phyloP scores from a whole-genome alignment of 2,797 vertebrate species.

The Microchirus variegatus region DNA sequence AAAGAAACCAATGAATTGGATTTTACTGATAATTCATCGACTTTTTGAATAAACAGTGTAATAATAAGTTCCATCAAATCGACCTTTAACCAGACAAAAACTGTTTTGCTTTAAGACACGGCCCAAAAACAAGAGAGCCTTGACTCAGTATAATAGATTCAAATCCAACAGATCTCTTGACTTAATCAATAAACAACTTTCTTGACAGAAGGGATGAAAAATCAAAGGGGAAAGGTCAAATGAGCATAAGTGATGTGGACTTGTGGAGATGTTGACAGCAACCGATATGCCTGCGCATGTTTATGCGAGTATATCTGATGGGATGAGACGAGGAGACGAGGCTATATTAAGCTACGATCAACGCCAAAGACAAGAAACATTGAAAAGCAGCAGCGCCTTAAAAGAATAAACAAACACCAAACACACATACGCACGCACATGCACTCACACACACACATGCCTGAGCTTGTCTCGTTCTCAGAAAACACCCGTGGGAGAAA shows the following conservation, averaged over 20 bases:
- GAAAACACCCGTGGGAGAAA: slow-evolving; percentile 54
- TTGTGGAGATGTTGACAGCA: too few species aligned
- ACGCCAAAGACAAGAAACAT: slow-evolving; percentile 16
- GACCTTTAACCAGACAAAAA: slow-evolving; percentile 26
- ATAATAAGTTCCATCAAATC: slow-evolving; percentile 14
- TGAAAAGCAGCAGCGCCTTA: slow-evolving; percentile 28
- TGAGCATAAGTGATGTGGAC: slow-evolving; percentile 8
- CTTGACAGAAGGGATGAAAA: slow-evolving; percentile 12
- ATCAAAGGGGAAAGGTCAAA: slow-evolving; percentile 28
- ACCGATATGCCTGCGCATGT: too few species aligned
- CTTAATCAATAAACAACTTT: slow-evolving; percentile 50
- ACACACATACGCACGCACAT: background rate
- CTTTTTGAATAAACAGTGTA: too few species aligned
- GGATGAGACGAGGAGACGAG: background rate
- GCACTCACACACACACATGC: slow-evolving; percentile 14
- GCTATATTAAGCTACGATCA: slow-evolving; percentile 34
- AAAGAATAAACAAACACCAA: slow-evolving; percentile 36
- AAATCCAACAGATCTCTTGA: slow-evolving; percentile 29
- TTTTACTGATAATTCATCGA: too few species aligned
- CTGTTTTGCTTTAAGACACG: background rate
- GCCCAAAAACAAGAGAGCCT: too few species aligned
- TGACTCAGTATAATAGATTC: slow-evolving; percentile 58
- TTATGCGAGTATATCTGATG: background rate
- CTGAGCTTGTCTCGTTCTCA: slow-evolving; percentile 41
- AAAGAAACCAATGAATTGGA: too few species aligned